Evolutionary conservation across 2,888 invertebrate species (phyloP).

Genomic region (Eupithecia tripunctaria): DNA sequence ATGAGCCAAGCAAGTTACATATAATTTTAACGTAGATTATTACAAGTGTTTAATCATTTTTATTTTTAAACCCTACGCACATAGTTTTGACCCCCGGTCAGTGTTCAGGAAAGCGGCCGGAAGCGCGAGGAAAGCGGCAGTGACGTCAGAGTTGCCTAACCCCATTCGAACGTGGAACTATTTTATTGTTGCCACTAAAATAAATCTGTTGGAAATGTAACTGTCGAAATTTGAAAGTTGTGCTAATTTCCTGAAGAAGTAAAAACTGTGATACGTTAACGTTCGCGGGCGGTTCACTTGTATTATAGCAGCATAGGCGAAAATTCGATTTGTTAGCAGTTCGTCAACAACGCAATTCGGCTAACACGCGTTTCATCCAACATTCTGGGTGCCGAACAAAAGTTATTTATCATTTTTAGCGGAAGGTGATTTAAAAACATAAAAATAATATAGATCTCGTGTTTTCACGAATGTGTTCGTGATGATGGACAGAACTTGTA

Average conservation of each 20-base stretch:
- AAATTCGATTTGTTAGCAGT: background rate
- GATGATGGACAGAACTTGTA: no score
- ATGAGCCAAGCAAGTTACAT: background rate
- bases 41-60: background rate
- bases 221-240: conserved; percentile 6
- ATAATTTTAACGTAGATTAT: background rate
- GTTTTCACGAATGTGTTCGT: no score
- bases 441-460: no score
- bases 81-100: conserved; percentile 50
- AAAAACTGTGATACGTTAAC: background rate
- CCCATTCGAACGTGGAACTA: conserved; percentile 28
- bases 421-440: no score
- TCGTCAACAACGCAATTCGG: no score
- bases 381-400: no score
- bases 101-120: conserved; percentile 69
- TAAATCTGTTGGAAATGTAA: conserved; percentile 9
- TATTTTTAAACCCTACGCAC: conserved; percentile 9
- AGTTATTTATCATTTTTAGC: no score
- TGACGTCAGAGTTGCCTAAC: conserved; percentile 67
- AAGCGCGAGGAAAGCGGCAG: conserved; percentile 65
- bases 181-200: conserved; percentile 15
- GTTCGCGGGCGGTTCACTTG: background rate
- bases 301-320: background rate
- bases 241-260: background rate
- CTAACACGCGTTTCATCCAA: no score